A percentile compares a stretch with the other conserved stretches of the same genome.
Evolutionary conservation across 2,888 invertebrate genomes (phyloP).

Genomic region (Pocota personata): DNA sequence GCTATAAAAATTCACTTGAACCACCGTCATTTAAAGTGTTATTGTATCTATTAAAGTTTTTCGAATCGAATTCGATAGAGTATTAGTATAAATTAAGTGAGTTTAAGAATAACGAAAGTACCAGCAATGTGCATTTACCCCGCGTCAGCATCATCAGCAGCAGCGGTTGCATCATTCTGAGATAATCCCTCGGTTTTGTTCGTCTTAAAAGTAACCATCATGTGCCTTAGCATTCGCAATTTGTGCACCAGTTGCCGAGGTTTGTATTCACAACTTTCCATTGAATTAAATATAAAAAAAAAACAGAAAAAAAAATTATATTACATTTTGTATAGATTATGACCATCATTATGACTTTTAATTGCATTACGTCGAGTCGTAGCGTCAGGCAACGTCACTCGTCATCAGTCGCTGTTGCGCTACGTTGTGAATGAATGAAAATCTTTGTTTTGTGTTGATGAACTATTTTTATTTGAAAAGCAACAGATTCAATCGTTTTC

Average conservation of each 20-base stretch:
- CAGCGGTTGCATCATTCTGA: constrained; percentile 42
- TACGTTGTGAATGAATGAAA: constrained; percentile 63
- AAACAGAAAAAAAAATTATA: background rate
- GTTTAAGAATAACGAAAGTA: constrained; percentile 30
- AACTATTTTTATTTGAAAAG: constrained; percentile 1
- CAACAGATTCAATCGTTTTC: constrained; percentile 33
- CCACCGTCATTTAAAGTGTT: constrained; percentile 3
- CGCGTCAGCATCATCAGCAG: background rate
- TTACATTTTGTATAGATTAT: constrained; percentile 30
- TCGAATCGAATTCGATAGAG: constrained; percentile 30
- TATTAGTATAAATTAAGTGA: constrained; percentile 27
- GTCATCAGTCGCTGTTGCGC: constrained; percentile 23
- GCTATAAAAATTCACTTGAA: background rate
- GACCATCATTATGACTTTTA: constrained; percentile 49
- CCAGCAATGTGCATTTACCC: constrained; percentile 50
- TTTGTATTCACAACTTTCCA: constrained; percentile 75
- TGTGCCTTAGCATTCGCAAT: constrained; percentile 80
- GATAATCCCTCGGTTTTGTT: constrained; percentile 2
- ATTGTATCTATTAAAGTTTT: constrained; percentile 23
- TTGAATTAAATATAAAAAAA: too few species aligned
- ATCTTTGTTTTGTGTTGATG: constrained; percentile 22
- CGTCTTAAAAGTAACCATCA: constrained; percentile 51
- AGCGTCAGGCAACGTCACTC: background rate
- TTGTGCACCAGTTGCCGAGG: constrained; percentile 80
- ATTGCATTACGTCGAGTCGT: constrained; percentile 35